phyloP scores from a whole-genome alignment of 1,140 invertebrate genomes.

The Anoplolepis gracilipes region DNA sequence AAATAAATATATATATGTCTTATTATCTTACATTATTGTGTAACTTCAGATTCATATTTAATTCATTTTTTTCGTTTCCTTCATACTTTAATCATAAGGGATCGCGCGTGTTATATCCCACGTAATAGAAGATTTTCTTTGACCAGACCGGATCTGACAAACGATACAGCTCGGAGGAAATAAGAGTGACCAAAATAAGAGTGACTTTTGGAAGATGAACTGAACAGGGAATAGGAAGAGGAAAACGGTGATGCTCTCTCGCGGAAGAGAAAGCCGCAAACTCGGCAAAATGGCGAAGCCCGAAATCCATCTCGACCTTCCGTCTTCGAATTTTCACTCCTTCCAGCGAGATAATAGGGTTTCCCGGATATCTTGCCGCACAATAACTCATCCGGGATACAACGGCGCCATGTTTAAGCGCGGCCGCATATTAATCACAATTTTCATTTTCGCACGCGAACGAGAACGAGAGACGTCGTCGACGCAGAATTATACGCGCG shows the following conservation, averaged over 20 bases:
- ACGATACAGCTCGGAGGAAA: slow-evolving; percentile 12
- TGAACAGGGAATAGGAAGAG: not conserved
- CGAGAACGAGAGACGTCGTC: not conserved
- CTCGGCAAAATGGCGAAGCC: slow-evolving; percentile 49
- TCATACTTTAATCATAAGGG: not conserved
- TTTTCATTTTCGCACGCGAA: slow-evolving; percentile 36
- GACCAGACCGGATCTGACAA: slow-evolving; percentile 9
- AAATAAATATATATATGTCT: no score
- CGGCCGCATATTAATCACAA: slow-evolving; percentile 39
- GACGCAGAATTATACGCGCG: not conserved
- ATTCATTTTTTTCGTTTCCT: slow-evolving; percentile 52
- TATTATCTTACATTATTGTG: no score
- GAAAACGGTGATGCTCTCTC: not conserved
- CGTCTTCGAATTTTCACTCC: slow-evolving; percentile 41
- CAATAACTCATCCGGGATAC: slow-evolving; percentile 43
- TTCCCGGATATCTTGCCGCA: slow-evolving; percentile 15
- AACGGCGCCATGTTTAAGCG: slow-evolving; percentile 12
- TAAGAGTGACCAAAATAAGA: slow-evolving; percentile 35
- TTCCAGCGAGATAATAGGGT: slow-evolving; percentile 30
- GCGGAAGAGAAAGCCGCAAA: slow-evolving; percentile 52
- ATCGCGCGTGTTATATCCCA: not conserved
- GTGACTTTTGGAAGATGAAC: slow-evolving; percentile 1
- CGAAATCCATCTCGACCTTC: slow-evolving; percentile 33
- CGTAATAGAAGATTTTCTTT: slow-evolving; percentile 31
- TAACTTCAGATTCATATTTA: not conserved